Evolutionary conservation across 1,140 invertebrate genomes (phyloP).

Genomic region (Scaptomyza pallida): DNA sequence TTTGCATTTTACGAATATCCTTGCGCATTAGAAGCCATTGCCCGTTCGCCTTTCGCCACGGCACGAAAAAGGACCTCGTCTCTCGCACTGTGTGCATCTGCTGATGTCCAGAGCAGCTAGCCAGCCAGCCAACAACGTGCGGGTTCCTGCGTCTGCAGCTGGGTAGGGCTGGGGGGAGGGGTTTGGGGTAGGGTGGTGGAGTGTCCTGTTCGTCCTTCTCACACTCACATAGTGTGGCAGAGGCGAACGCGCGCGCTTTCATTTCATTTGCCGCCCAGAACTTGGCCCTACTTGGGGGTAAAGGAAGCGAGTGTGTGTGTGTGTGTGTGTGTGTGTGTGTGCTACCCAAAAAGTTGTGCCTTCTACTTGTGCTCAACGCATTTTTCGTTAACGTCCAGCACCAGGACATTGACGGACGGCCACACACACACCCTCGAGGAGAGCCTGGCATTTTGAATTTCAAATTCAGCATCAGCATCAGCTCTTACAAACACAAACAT

Average conservation of each 20-base stretch:
- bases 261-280: constrained; percentile 71
- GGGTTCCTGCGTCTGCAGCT: no score
- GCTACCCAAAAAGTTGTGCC: constrained; percentile 64
- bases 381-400: constrained; percentile 78
- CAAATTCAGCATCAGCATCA: constrained; percentile 68
- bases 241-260: constrained; percentile 66
- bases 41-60: constrained; percentile 25
- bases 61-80: constrained; percentile 22
- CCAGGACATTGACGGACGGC: constrained; percentile 78
- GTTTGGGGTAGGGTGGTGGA: constrained; percentile 5
- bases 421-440: constrained; percentile 19
- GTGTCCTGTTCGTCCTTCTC: constrained; percentile 25
- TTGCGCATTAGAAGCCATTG: constrained; percentile 77
- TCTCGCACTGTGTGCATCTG: constrained; percentile 17
- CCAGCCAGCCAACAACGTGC: neutral
- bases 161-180: neutral
- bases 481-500: constrained; percentile 33
- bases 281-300: neutral
- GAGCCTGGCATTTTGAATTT: constrained; percentile 79
- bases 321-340: no score
- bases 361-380: constrained; percentile 73
- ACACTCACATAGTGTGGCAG: constrained; percentile 19
- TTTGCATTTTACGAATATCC: constrained; percentile 84
- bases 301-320: constrained; percentile 4
- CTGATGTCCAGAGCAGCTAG: constrained; percentile 17